Percentiles rank a stretch among this genome's conserved stretches.
Conservation (phyloP, 2,113 vertebrate genomes). For the Azemiops feae region DNA sequence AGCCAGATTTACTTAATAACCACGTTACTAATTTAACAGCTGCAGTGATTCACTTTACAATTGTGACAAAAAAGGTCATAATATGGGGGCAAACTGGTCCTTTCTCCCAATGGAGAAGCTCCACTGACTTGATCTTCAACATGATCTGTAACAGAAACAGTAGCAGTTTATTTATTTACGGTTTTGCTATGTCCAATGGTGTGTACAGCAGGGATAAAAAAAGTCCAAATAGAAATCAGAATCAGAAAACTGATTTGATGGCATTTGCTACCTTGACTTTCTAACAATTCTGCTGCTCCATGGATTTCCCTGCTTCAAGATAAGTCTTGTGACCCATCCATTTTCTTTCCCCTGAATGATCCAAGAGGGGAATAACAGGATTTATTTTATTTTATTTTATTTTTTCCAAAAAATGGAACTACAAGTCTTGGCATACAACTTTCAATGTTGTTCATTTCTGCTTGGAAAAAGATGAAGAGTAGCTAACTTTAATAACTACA, state of each 20-base stretch:
- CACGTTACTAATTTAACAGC: too few relatives aligned
- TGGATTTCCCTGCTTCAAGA: background rate
- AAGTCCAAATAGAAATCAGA: background rate
- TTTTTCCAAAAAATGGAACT: background rate
- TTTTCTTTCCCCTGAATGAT: background rate
- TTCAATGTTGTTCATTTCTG: background rate
- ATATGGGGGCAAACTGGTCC: background rate
- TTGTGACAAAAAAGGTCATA: too few relatives aligned
- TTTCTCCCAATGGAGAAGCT: background rate
- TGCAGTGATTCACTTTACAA: too few relatives aligned
- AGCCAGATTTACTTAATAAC: too few relatives aligned
- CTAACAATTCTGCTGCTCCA: background rate
- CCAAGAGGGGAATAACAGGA: background rate
- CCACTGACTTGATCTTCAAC: background rate
- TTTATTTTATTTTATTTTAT: background rate
- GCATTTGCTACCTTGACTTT: background rate
- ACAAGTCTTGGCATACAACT: background rate
- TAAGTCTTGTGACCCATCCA: background rate
- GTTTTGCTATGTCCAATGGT: background rate
- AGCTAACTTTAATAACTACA: background rate
- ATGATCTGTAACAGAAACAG: background rate
- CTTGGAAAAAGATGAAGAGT: background rate
- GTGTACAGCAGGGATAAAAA: background rate
- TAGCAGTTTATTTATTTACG: background rate
- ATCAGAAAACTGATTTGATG: background rate